Base-by-base conservation (phyloP, 2,797 vertebrate species). In the Cercopithecus petaurista region DNA sequence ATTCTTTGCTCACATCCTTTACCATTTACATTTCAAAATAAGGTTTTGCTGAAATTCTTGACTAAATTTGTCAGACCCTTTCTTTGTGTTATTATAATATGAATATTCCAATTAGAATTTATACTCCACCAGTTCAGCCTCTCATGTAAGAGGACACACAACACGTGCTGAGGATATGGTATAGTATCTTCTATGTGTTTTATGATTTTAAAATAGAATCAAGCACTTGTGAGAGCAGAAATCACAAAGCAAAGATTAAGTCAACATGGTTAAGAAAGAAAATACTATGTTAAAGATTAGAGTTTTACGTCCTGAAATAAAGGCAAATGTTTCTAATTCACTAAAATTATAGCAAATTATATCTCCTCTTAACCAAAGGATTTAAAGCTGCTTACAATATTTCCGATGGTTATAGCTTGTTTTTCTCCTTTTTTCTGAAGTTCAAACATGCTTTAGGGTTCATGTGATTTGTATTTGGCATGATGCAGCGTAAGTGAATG, bases 381-480 rank as follows among this genome's bases (percentile, higher is more conserved):
- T 88, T 95, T 90, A 57, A 72, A 90, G n/a, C 81, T 79, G 46
- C 13, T 77, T 94, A 13, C 36, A 70, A 1, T 48, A 80, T 64
- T 90, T 85, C 33, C 3, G 22, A 59, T 39, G 10, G 9, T 79
- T 88, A 70, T 41, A 91, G 12, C 12, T 93, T 24, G 70, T 39
- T 80, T 88, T 79, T 28, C 11, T 61, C 46, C 19, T 76, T 93
- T 95, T 91, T 76, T 52, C 59, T 88, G 93, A 75, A 79, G 64
- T n/a, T 70, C 79, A 93, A 75, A 75, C 21, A 61, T 88, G 36
- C 88, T 70, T 81, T 90, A 85, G 46, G 50, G 46, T 76, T 95
- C 75, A 33, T 93, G 76, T 93, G 64, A 90, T 76, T 96, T 95
- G 88, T 96, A 73, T 96, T 95, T 97, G 43, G 30, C 76, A 46